These are phyloP conservation scores for Alectoris magna DNA, from an alignment of 2,797 vertebrate species.

Conservation along the genomic window DNA sequence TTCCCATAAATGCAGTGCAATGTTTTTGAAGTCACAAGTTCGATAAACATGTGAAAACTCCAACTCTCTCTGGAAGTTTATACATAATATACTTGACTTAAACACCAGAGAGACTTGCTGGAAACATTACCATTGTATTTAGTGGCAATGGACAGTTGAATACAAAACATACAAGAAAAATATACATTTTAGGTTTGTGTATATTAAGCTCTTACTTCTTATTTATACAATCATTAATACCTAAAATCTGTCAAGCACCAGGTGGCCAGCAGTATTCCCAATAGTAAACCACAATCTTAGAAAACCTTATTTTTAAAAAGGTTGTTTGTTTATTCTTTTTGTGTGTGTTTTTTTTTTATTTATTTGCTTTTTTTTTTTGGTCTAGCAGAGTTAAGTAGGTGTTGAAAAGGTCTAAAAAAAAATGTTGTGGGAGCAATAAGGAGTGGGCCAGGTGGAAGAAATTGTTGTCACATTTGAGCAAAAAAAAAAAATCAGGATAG, in stretches of 20 bases:
- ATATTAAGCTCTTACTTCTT: background rate
- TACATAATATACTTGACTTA: background rate
- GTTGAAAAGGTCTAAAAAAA: background rate
- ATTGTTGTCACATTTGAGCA: background rate
- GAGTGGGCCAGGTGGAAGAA: background rate
- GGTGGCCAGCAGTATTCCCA: background rate
- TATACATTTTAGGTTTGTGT: background rate
- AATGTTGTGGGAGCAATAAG: background rate
- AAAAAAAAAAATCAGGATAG: background rate
- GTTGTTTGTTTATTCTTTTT: background rate
- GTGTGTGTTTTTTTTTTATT: background rate
- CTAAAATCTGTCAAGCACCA: background rate
- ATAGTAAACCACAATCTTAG: background rate
- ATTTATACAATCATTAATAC: background rate
- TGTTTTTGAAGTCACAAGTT: background rate
- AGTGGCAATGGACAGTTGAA: background rate
- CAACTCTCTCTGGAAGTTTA: background rate
- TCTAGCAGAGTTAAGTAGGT: background rate
- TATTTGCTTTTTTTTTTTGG: no score
- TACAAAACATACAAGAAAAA: background rate
- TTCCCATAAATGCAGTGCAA: background rate
- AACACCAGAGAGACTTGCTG: background rate
- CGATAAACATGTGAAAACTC: background rate
- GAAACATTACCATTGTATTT: background rate
- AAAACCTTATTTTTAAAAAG: accelerated